A percentile compares a stretch with the other conserved stretches of the same genome.
Evolutionary conservation across 2,113 vertebrate species (phyloP).

Genomic region (Dicrurus megarhynchus): DNA sequence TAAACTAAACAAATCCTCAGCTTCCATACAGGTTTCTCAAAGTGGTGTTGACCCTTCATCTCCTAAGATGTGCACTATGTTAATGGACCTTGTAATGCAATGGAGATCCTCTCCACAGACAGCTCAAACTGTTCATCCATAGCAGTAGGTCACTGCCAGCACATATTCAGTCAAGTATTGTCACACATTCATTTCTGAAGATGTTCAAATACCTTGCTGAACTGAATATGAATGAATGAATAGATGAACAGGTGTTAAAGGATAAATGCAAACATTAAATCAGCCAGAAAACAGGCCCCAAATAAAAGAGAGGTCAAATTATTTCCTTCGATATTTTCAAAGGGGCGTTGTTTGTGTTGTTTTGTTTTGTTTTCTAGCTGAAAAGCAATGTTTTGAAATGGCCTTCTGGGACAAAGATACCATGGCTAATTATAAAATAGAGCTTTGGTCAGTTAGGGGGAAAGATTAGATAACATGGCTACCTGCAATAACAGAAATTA

Average conservation of each 20-base stretch:
- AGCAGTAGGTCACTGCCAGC: constrained; percentile 17
- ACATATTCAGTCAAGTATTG: neutral
- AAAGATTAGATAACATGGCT: neutral
- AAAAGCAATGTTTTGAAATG: constrained; percentile 12
- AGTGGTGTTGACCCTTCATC: neutral
- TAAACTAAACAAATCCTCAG: constrained; percentile 35
- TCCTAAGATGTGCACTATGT: neutral
- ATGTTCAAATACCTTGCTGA: constrained; percentile 20
- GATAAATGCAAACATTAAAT: neutral
- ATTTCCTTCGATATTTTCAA: neutral
- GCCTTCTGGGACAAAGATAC: neutral
- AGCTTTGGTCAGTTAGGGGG: neutral
- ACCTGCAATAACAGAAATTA: neutral
- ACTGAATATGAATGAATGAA: constrained; percentile 40
- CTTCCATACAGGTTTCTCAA: constrained; percentile 11
- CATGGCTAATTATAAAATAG: neutral
- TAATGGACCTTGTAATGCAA: neutral
- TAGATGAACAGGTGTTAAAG: constrained; percentile 40
- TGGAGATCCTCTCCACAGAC: neutral
- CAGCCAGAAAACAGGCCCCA: neutral
- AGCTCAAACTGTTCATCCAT: constrained; percentile 9
- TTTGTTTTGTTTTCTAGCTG: neutral
- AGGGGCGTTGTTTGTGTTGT: neutral
- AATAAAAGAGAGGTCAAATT: neutral
- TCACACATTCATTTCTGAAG: constrained; percentile 30